phyloP scores from a whole-genome alignment of 2,888 invertebrate species.

The Zygogramma bicolorata region DNA sequence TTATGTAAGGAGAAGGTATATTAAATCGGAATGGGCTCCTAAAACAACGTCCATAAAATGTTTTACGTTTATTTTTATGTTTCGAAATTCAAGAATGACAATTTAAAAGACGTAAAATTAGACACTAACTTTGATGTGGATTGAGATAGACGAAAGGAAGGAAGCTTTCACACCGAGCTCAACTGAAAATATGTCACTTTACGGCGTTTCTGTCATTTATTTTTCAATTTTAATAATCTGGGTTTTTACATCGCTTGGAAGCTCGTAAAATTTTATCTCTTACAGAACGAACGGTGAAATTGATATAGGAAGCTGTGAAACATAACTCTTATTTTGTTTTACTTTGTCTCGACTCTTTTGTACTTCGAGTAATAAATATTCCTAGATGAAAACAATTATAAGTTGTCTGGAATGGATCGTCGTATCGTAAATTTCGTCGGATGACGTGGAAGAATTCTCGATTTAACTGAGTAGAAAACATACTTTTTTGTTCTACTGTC shows the following conservation, averaged over 20 bases:
- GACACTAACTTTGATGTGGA: slow-evolving; percentile 52
- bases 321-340: slow-evolving; percentile 8
- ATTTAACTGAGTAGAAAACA: too few relatives aligned
- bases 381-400: slow-evolving; percentile 6
- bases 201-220: slow-evolving; percentile 21
- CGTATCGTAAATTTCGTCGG: neutral
- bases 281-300: neutral
- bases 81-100: slow-evolving; percentile 55
- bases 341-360: neutral
- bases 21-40: slow-evolving; percentile 49
- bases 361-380: neutral
- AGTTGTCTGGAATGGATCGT: neutral
- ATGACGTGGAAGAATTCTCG: neutral
- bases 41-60: slow-evolving; percentile 53
- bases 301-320: slow-evolving; percentile 13
- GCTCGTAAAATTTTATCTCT: slow-evolving; percentile 8
- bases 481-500: too few relatives aligned
- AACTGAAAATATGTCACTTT: slow-evolving; percentile 44
- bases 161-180: slow-evolving; percentile 34
- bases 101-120: slow-evolving; percentile 55
- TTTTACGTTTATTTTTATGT: slow-evolving; percentile 57
- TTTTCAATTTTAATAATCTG: slow-evolving; percentile 18
- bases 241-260: neutral
- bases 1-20: slow-evolving; percentile 49
- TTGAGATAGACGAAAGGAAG: slow-evolving; percentile 49